Conservation (phyloP, 2,888 invertebrate genomes). For the Toxonevra muliebris region DNA sequence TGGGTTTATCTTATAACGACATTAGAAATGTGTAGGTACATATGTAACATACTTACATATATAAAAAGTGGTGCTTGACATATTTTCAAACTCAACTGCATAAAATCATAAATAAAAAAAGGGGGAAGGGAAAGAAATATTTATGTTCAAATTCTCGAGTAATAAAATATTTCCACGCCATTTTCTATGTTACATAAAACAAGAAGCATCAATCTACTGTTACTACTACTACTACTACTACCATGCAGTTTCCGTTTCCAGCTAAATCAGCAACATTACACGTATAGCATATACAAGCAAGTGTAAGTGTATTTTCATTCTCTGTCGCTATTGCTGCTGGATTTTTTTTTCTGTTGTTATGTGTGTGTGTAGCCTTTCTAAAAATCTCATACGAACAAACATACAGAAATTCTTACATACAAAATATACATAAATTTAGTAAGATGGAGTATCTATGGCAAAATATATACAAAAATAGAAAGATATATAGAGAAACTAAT, state of each 20-base stretch:
- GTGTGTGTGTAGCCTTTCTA: slow-evolving; percentile 1
- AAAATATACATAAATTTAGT: slow-evolving; percentile 24
- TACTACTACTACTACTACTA: not conserved
- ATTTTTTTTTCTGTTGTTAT: not conserved
- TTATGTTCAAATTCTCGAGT: not conserved
- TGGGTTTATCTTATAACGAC: too few species aligned
- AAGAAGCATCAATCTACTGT: not conserved
- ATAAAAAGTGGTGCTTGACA: too few species aligned
- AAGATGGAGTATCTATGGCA: slow-evolving; percentile 15
- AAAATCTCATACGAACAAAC: not conserved
- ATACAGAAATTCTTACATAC: not conserved
- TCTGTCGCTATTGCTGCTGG: not conserved
- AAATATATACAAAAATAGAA: not conserved
- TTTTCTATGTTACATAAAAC: slow-evolving; percentile 9
- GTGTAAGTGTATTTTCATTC: slow-evolving; percentile 3
- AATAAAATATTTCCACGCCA: slow-evolving; percentile 30
- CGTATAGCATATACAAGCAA: not conserved
- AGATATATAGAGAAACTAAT: not conserved
- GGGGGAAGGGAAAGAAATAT: too few species aligned
- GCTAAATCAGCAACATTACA: not conserved
- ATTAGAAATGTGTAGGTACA: too few species aligned
- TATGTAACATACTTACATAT: too few species aligned
- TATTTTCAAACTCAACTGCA: too few species aligned
- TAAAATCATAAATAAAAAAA: too few species aligned
- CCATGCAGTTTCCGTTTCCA: not conserved